phyloP scores from a whole-genome alignment of 2,888 invertebrate genomes.

The Hyppa rectilinea region DNA sequence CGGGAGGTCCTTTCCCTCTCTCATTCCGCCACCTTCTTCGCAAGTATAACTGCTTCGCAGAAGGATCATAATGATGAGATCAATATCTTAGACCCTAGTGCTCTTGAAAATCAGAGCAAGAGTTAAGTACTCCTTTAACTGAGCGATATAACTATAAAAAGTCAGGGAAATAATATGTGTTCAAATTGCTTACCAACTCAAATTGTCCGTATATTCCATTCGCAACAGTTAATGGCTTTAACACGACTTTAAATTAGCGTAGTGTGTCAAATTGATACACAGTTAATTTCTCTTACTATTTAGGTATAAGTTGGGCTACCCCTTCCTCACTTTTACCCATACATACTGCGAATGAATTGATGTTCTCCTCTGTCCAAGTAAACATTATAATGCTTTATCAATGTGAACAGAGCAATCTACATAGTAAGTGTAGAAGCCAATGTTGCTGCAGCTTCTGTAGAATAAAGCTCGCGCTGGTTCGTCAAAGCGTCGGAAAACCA shows the following conservation, averaged over 20 bases:
- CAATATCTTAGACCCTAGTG: background rate
- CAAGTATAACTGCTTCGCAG: too few species aligned
- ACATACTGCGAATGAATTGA: background rate
- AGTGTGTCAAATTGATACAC: background rate
- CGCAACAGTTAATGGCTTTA: background rate
- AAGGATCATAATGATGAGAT: too few species aligned
- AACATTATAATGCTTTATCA: conserved; percentile 34
- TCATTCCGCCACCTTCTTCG: too few species aligned
- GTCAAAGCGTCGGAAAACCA: conserved; percentile 62
- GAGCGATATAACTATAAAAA: background rate
- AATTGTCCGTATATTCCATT: background rate
- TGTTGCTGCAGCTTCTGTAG: conserved; percentile 37
- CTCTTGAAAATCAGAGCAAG: background rate
- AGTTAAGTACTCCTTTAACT: background rate
- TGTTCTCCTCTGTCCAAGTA: background rate
- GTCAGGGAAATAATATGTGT: background rate
- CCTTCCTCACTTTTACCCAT: accelerated
- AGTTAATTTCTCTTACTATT: background rate
- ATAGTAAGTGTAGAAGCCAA: conserved; percentile 35
- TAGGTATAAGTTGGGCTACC: too few species aligned
- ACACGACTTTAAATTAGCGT: background rate
- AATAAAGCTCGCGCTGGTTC: conserved; percentile 54
- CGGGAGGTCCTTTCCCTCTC: too few species aligned
- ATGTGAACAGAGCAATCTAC: conserved; percentile 39
- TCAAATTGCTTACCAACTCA: background rate